phyloP scores from a whole-genome alignment of 2,888 invertebrate species.

The Smittia sp. region DNA sequence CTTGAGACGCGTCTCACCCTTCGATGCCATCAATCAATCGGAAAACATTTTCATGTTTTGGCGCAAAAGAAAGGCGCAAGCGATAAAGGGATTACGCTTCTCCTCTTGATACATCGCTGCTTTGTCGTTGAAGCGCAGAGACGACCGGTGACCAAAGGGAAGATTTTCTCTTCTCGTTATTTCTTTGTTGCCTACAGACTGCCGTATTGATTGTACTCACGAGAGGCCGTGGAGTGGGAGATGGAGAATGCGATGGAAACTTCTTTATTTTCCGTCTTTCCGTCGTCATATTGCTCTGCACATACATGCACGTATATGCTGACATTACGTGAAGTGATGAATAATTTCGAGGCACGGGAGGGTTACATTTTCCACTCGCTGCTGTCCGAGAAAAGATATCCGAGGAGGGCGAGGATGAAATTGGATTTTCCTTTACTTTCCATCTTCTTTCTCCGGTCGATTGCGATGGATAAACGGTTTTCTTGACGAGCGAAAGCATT shows the following conservation, averaged over 20 bases:
- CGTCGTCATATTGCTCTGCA: background rate
- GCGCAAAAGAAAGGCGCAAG: background rate
- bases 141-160: constrained; percentile 1
- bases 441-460: constrained; percentile 10
- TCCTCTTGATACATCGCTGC: background rate
- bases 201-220: background rate
- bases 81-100: background rate
- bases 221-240: background rate
- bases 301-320: constrained; percentile 39
- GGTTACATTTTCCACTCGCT: constrained; percentile 25
- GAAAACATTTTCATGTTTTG: constrained; percentile 16
- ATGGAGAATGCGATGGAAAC: background rate
- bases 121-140: background rate
- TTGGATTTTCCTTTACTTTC: constrained; percentile 31
- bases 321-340: constrained; percentile 40
- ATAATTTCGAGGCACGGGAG: constrained; percentile 37
- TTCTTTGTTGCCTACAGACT: background rate
- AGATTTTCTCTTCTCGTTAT: background rate
- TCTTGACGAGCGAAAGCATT: constrained; percentile 2
- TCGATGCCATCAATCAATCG: constrained; percentile 34
- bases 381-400: constrained; percentile 20
- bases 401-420: constrained; percentile 26
- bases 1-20: constrained; percentile 8
- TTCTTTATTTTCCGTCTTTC: background rate
- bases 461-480: constrained; percentile 9